Base-by-base conservation (phyloP, 2,888 invertebrate genomes). In the Hypomecis punctinalis region DNA sequence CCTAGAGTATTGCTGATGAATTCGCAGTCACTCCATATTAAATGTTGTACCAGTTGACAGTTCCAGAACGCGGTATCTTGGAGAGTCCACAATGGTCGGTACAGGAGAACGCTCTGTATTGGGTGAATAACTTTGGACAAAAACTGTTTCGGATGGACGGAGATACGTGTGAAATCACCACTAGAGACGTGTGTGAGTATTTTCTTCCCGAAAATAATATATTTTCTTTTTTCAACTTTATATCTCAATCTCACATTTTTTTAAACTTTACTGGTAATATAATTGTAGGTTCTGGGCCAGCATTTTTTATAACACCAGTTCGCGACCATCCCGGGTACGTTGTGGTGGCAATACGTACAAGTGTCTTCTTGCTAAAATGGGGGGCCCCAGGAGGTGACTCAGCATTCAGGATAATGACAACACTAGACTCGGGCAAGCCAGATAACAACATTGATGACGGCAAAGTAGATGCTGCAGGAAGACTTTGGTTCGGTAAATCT, bases 391-490 rank as follows among this genome's bases (percentile, higher is more conserved):
- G 43, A 0, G 54, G 54, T 35, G 61, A 61, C 10, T 40, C 5
- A 10, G 59, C 59, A 45, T 11, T 62, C 9, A 64, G 52, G 23
- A 53, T 56, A 11, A 8, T 63, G 9, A 61, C 58, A 6, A 52
- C 48, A 0, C 63, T 69, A 13, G 68, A 69, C 35, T 0, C 13
- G 6, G 63, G 66, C 7, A 62, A 53, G 33, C 63, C 69, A 9
- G 58, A 66, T 5, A 81, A 75, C 49, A 54, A 94, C 51, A 89
- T 94, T 70, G 94, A 95, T 71, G 95, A 95, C 79, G 95, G 92
- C 13, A 95, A 95, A 80, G 94, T 90, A 55, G 95, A 95, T 74
- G 78, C 87, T 0, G 76, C 73, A 23, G 94, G 95, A 37, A 82
- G 94, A 55, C 78, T 95, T 4, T 95, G 94, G 94, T 88, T 90